A percentile compares a stretch with the other conserved stretches of the same genome.
Evolutionary conservation across 2,888 invertebrate genomes (phyloP).

Genomic region (Aleiodes leptofemur): DNA sequence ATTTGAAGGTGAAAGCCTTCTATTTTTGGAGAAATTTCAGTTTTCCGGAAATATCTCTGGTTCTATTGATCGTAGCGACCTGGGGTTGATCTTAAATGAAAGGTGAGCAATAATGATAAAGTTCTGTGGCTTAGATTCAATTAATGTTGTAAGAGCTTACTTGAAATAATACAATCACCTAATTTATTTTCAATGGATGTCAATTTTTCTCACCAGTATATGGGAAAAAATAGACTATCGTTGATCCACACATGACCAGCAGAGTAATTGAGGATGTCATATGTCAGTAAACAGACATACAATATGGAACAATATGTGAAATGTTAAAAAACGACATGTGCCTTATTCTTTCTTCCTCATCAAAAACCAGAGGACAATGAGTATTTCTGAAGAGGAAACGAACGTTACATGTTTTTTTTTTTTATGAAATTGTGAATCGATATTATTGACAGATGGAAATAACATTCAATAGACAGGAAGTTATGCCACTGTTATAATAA

Average conservation of each 20-base stretch:
- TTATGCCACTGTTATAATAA: constrained; percentile 25
- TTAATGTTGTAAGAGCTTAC: too few species aligned
- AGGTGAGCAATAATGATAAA: too few species aligned
- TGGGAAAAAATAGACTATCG: not conserved
- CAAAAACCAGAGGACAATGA: constrained; percentile 19
- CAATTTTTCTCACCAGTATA: not conserved
- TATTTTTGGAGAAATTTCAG: too few species aligned
- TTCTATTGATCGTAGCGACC: too few species aligned
- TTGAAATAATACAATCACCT: not conserved
- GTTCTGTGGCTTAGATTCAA: too few species aligned
- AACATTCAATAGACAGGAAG: constrained; percentile 30
- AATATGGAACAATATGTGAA: constrained; percentile 23
- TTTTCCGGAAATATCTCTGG: too few species aligned
- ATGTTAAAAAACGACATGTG: constrained; percentile 33
- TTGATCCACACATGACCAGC: constrained; percentile 36
- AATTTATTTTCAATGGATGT: too few species aligned
- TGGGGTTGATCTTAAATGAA: too few species aligned
- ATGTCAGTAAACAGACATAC: constrained; percentile 38
- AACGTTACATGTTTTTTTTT: constrained; percentile 14
- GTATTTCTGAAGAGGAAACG: constrained; percentile 12
- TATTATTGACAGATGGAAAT: constrained; percentile 40
- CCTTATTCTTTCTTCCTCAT: not conserved
- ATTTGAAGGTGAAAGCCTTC: too few species aligned
- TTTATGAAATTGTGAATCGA: constrained; percentile 20
- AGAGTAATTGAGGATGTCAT: constrained; percentile 44